These are phyloP conservation scores for Ondatra zibethicus DNA, from an alignment of 2,113 vertebrate species.

Conservation along the genomic window DNA sequence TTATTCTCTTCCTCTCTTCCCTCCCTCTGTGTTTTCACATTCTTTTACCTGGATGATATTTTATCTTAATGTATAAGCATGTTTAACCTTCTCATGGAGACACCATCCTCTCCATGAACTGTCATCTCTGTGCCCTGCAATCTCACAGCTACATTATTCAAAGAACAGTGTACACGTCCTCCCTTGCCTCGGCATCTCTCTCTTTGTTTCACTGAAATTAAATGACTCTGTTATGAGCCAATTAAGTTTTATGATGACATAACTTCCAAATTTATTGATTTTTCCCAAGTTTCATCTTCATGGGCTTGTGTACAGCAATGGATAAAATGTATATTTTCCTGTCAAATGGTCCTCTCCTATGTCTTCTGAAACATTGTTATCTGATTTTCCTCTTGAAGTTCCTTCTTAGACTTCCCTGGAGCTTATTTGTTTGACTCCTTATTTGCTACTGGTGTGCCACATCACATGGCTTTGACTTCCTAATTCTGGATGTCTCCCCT, in stretches of 20 bases:
- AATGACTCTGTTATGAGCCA: background rate
- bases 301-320: background rate
- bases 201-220: background rate
- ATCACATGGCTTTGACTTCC: background rate
- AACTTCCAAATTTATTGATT: background rate
- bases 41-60: background rate
- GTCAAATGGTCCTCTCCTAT: background rate
- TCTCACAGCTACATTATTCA: background rate
- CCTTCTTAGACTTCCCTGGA: background rate
- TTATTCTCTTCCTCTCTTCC: accelerated
- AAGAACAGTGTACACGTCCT: background rate
- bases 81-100: background rate
- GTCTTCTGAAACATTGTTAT: background rate
- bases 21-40: background rate
- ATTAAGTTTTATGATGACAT: background rate
- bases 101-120: background rate
- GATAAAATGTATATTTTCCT: background rate
- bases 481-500: background rate
- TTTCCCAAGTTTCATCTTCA: background rate
- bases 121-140: background rate
- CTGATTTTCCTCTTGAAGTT: background rate
- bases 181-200: background rate
- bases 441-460: background rate
- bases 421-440: background rate
- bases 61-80: background rate